phyloP scores from a whole-genome alignment of 1,140 invertebrate species.

The Diabrotica virgifera region DNA sequence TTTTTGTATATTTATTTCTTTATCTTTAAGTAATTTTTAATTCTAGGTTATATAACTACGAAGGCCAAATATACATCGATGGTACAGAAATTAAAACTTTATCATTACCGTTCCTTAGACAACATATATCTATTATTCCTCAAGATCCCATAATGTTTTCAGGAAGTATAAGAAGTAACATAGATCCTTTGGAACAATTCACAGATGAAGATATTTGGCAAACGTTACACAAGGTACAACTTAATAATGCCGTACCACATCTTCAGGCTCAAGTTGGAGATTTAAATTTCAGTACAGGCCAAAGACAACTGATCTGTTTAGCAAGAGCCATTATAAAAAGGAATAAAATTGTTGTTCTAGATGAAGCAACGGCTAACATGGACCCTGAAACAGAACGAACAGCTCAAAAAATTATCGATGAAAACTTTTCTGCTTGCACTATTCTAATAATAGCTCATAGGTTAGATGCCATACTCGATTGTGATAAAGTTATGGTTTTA shows the following conservation, averaged over 20 bases:
- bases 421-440: slow-evolving; percentile 68
- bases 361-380: slow-evolving; percentile 71
- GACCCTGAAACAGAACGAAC: slow-evolving; percentile 68
- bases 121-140: slow-evolving; percentile 77
- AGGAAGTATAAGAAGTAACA: slow-evolving; percentile 50
- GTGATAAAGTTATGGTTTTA: slow-evolving; percentile 71
- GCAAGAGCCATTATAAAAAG: slow-evolving; percentile 71
- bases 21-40: slow-evolving; percentile 1
- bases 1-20: neutral
- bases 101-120: slow-evolving; percentile 67
- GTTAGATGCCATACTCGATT: slow-evolving; percentile 80
- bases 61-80: slow-evolving; percentile 60
- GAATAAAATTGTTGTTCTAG: slow-evolving; percentile 75
- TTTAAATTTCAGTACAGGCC: slow-evolving; percentile 66
- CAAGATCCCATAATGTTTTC: slow-evolving; percentile 83
- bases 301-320: slow-evolving; percentile 76
- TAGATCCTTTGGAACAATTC: slow-evolving; percentile 27
- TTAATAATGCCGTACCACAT: slow-evolving; percentile 31
- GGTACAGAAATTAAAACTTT: slow-evolving; percentile 58
- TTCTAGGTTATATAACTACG: slow-evolving; percentile 52
- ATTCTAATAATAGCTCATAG: slow-evolving; percentile 82
- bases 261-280: slow-evolving; percentile 20
- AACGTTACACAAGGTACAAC: slow-evolving; percentile 41
- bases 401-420: slow-evolving; percentile 65
- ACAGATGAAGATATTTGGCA: slow-evolving; percentile 51